phyloP scores from a whole-genome alignment of 2,888 invertebrate genomes.

The Erebia aethiops region DNA sequence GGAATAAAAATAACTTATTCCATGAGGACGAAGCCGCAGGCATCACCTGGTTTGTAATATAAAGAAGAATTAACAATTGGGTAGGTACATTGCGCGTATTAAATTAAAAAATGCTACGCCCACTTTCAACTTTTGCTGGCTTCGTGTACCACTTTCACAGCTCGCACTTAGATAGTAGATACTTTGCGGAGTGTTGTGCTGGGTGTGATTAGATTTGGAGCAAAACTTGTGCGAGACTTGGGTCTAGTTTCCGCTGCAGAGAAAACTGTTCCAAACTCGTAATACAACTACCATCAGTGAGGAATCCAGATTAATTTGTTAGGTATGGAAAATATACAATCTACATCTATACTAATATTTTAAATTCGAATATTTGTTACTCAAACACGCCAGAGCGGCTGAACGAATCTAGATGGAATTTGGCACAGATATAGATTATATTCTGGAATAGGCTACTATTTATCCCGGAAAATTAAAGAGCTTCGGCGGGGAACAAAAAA shows the following conservation, averaged over 20 bases:
- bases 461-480: no score
- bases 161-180: constrained; percentile 14
- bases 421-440: no score
- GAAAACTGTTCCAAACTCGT: constrained; percentile 21
- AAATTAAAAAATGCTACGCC: not conserved
- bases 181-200: constrained; percentile 19
- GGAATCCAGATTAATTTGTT: constrained; percentile 5
- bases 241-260: constrained; percentile 10
- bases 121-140: constrained; percentile 12
- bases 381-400: no score
- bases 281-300: constrained; percentile 18
- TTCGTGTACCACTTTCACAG: constrained; percentile 10
- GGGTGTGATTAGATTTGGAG: constrained; percentile 22
- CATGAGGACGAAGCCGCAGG: no score
- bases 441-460: no score
- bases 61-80: not conserved
- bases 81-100: not conserved
- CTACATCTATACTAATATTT: no score
- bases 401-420: no score
- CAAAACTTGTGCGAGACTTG: constrained; percentile 20
- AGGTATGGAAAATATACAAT: constrained; percentile 10
- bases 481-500: no score
- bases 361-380: no score
- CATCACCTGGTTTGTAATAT: no score
- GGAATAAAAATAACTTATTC: no score